These are phyloP conservation scores for Tetrax tetrax DNA, from an alignment of 2,113 vertebrate species.

Conservation along the genomic window DNA sequence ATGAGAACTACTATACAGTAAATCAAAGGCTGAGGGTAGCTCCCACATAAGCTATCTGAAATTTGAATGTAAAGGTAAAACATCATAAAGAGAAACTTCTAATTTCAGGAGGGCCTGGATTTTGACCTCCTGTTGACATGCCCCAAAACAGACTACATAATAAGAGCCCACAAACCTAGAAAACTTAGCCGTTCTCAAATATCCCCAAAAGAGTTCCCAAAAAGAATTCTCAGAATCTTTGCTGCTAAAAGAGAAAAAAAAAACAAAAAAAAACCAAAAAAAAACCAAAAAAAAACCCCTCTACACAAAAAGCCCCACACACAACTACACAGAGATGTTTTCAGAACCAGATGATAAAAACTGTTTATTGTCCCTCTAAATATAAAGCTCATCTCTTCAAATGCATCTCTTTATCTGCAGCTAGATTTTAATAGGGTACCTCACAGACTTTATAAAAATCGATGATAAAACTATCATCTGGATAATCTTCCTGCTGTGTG, in stretches of 20 bases:
- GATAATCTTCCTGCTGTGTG: conserved; percentile 23
- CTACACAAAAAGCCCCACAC: no score
- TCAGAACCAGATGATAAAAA: background rate
- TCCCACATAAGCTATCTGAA: background rate
- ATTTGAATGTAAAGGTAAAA: background rate
- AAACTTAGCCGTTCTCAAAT: background rate
- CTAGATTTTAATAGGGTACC: background rate
- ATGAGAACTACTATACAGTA: background rate
- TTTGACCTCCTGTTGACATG: background rate
- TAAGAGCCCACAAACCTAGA: background rate
- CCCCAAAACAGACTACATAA: background rate
- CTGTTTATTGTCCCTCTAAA: background rate
- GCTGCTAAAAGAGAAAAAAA: background rate
- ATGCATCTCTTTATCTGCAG: background rate
- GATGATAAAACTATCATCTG: conserved; percentile 17
- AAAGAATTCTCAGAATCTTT: background rate
- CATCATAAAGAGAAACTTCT: background rate
- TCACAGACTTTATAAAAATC: conserved; percentile 1
- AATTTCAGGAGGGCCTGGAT: background rate
- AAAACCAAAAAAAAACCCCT: no score
- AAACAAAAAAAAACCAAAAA: no score
- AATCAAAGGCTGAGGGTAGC: background rate
- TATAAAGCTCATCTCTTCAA: background rate
- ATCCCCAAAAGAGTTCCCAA: background rate
- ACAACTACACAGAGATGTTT: background rate